Conservation (phyloP, 1,140 invertebrate species). For the Macrobrachium nipponense region DNA sequence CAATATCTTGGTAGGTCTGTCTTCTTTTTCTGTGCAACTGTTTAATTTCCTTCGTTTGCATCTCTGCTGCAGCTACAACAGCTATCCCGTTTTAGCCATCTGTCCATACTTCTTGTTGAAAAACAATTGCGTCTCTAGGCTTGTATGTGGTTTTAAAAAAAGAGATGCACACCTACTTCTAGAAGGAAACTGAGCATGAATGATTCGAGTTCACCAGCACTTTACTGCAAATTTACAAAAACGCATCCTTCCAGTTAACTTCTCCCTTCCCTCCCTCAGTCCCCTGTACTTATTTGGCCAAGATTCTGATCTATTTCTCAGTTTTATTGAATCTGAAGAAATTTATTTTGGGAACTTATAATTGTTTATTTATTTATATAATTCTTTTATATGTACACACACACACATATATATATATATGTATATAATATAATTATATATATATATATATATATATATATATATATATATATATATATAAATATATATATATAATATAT, state of each 20-base stretch:
- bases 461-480: slow-evolving; percentile 34
- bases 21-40: background rate
- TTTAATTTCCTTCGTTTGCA: slow-evolving; percentile 1
- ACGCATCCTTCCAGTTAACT: no score
- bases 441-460: slow-evolving; percentile 41
- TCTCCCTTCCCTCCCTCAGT: no score
- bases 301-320: no score
- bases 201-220: no score
- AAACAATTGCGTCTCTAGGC: no score
- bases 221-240: no score
- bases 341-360: background rate
- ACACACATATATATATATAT: slow-evolving; percentile 27
- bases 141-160: no score
- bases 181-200: no score
- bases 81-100: background rate
- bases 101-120: no score
- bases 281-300: no score
- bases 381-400: background rate
- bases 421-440: slow-evolving; percentile 36
- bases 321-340: background rate
- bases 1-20: background rate
- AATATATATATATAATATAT: background rate
- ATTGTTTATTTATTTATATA: background rate
- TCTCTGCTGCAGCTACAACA: background rate
- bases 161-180: no score